Percentiles rank a stretch among this genome's conserved stretches.
Evolutionary conservation across 2,797 vertebrate genomes (phyloP).

Genomic region (Etheostoma nigrum): DNA sequence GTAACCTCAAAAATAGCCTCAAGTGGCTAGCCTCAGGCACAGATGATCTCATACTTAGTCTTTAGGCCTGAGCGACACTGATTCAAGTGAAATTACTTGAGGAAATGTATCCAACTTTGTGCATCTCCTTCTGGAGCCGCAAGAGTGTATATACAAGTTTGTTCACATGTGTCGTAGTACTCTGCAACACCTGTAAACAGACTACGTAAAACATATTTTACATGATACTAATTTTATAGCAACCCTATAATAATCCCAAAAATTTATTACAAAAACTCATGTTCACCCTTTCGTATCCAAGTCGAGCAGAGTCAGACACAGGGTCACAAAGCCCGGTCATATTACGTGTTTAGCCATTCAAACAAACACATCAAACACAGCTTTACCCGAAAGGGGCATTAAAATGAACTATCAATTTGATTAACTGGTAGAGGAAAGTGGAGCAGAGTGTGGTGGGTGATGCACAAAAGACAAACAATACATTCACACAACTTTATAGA

Average conservation of each 20-base stretch:
- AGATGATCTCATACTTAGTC: neutral
- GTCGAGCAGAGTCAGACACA: neutral
- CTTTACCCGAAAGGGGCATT: neutral
- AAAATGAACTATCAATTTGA: neutral
- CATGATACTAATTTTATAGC: neutral
- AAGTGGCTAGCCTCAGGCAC: neutral
- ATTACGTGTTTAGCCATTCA: neutral
- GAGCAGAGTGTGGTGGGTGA: neutral
- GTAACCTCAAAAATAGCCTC: neutral
- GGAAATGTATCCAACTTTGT: neutral
- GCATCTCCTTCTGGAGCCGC: neutral
- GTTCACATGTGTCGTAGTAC: neutral
- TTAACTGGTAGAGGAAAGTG: constrained; percentile 2
- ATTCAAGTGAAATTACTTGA: neutral
- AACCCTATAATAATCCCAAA: neutral
- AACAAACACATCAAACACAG: neutral
- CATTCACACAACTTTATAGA: neutral
- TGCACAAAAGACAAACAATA: constrained; percentile 9
- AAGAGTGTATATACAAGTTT: neutral
- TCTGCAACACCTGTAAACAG: neutral
- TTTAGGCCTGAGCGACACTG: neutral
- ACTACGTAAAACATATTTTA: neutral
- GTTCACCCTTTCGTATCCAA: neutral
- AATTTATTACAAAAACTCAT: neutral
- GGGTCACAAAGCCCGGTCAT: neutral